Base-by-base conservation (phyloP, 2,113 vertebrate species). In the Thomomys bottae region DNA sequence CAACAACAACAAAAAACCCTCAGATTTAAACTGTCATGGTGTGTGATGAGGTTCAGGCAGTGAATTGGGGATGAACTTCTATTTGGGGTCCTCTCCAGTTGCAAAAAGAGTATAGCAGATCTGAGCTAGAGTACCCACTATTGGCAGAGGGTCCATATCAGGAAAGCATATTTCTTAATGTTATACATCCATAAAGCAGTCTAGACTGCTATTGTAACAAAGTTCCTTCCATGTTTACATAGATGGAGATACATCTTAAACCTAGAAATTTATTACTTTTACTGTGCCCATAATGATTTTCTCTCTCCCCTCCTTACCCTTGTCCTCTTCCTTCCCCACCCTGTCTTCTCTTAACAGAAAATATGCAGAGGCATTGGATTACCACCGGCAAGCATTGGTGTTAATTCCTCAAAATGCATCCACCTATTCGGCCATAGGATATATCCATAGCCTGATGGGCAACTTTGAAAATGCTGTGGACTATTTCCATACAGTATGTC, bases 401-500 rank as follows among this genome's bases (percentile, higher is more conserved):
- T 91, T 99, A 1, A 99, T 99, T 90, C 99, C 99, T 73, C 99
- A 99, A 82, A 99, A 99, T 6, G 99, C 99, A 4, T 99, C 99
- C 24, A 99, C 99, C 36, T 99, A 99, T 59, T 98, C 99, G 20
- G 98, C 99, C 81, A 99, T 99, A 71, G 99, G 99, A 93, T 99
- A 99, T 30, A 99, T 99, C 34, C 99, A 99, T 68, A 99, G 99
- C 96, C 98, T 99, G 40, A 99, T 99, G 99, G 99, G 99, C 61
- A 99, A 99, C 95, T 99, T 99, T 89, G 99, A 99, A 97, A 99
- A 98, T 0, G 99, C 99, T 4, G 99, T 99, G 36, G 99, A 99
- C 98, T 99, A 99, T 96, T 99, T 99, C 97, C 99, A 99, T 75
- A 99, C 99, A 80, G 99, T 99, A 98, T 6, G 97, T 96, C 89